These are phyloP conservation scores for Macrophya alboannulata DNA, from an alignment of 2,888 invertebrate genomes.

Conservation along the genomic window DNA sequence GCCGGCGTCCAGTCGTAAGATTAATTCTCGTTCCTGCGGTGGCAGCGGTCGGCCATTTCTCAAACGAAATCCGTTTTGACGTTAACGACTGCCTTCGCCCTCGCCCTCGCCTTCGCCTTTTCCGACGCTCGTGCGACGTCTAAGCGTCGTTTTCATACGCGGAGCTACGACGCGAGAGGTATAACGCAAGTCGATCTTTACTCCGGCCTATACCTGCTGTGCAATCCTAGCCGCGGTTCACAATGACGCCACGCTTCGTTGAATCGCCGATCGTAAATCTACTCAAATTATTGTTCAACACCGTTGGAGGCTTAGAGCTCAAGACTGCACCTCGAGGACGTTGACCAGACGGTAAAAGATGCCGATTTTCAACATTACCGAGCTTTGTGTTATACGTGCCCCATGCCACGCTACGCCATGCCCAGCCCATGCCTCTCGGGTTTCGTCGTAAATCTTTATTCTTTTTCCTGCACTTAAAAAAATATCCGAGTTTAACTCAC, in stretches of 20 bases:
- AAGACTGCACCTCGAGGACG: not conserved
- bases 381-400: constrained; percentile 19
- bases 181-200: not conserved
- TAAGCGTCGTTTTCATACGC: constrained; percentile 21
- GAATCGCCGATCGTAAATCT: constrained; percentile 54
- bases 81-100: constrained; percentile 20
- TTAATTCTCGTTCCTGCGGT: constrained; percentile 28
- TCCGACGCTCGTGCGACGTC: not conserved
- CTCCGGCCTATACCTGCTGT: constrained; percentile 36
- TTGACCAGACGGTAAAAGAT: constrained; percentile 33
- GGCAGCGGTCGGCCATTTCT: constrained; percentile 35
- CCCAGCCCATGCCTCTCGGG: constrained; percentile 32
- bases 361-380: constrained; percentile 47
- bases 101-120: not conserved
- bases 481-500: constrained; percentile 72
- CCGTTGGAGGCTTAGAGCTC: constrained; percentile 38
- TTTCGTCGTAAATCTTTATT: constrained; percentile 73
- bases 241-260: constrained; percentile 54
- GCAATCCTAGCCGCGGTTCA: constrained; percentile 31
- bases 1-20: constrained; percentile 3
- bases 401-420: constrained; percentile 37
- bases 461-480: constrained; percentile 70
- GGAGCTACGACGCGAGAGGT: not conserved
- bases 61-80: constrained; percentile 43
- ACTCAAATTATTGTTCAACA: constrained; percentile 51